These are phyloP conservation scores for Bombus terrestris DNA, from an alignment of 1,140 invertebrate species.

Conservation along the genomic window DNA sequence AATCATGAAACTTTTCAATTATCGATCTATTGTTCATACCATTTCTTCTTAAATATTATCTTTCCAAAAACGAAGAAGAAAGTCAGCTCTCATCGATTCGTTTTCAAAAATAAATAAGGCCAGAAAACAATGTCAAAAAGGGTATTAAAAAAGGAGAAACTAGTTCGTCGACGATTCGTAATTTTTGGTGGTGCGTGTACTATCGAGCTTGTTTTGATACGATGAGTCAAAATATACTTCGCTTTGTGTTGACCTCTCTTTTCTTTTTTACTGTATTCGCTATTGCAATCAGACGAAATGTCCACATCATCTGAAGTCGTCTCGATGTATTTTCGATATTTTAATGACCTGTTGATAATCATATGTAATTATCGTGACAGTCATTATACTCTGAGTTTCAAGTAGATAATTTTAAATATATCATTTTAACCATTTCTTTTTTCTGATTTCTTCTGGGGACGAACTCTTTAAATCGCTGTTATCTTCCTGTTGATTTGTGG, in stretches of 20 bases:
- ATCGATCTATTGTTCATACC: background rate
- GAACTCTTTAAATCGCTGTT: conserved; percentile 53
- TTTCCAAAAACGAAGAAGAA: background rate
- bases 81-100: conserved; percentile 38
- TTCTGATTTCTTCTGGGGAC: background rate
- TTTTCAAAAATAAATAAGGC: conserved; percentile 69
- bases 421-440: conserved; percentile 24
- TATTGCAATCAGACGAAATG: conserved; percentile 34
- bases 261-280: conserved; percentile 7
- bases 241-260: conserved; percentile 4
- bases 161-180: conserved; percentile 26
- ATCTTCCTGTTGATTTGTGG: conserved; percentile 9
- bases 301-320: conserved; percentile 46
- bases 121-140: conserved; percentile 74
- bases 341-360: conserved; percentile 34
- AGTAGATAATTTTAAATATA: background rate
- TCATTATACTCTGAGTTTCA: background rate
- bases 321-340: conserved; percentile 33
- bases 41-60: background rate
- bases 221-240: background rate
- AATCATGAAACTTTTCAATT: background rate
- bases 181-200: conserved; percentile 35
- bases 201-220: conserved; percentile 22
- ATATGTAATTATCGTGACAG: background rate
- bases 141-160: conserved; percentile 62